Conservation (phyloP, 2,797 vertebrate species). For the Notolepis coatsorum region DNA sequence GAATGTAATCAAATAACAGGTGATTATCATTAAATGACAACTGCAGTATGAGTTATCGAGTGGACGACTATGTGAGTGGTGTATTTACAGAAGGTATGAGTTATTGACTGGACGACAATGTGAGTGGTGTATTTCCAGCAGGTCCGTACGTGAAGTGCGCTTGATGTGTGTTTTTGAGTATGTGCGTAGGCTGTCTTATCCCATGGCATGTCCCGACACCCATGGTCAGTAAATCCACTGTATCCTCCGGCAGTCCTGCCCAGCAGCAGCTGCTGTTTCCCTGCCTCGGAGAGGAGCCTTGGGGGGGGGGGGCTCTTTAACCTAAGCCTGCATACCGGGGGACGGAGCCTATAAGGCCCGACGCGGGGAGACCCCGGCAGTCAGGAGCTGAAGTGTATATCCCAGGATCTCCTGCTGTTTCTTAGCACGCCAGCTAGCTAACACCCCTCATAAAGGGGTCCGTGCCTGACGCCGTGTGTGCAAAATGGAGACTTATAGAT, state of each 20-base stretch:
- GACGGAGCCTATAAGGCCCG: slow-evolving; percentile 20
- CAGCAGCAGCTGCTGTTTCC: slow-evolving; percentile 66
- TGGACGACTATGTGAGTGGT: slow-evolving; percentile 15
- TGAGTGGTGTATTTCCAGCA: no score
- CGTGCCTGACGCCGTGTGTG: slow-evolving; percentile 59
- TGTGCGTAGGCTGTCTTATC: slow-evolving; percentile 54
- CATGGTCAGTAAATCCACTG: slow-evolving; percentile 45
- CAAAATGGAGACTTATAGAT: slow-evolving; percentile 67
- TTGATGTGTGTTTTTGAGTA: slow-evolving; percentile 15
- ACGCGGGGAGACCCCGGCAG: slow-evolving; percentile 47
- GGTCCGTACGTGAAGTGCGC: no score
- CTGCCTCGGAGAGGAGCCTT: slow-evolving; percentile 29
- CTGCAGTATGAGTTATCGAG: no score
- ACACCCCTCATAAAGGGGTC: slow-evolving; percentile 58
- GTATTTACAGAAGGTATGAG: no score
- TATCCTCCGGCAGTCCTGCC: slow-evolving; percentile 30
- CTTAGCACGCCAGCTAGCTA: slow-evolving; percentile 54
- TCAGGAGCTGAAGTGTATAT: slow-evolving; percentile 54
- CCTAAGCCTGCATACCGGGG: slow-evolving; percentile 45
- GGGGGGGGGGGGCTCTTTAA: slow-evolving; percentile 39
- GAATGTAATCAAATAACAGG: no score
- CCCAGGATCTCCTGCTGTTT: slow-evolving; percentile 53
- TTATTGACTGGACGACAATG: no score
- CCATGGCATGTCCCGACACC: slow-evolving; percentile 14
- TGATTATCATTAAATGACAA: no score